Percentiles rank a stretch among this genome's conserved stretches.
These are phyloP conservation scores for Lottia gigantea DNA, from an alignment of 2,888 invertebrate genomes.

Conservation along the genomic window DNA sequence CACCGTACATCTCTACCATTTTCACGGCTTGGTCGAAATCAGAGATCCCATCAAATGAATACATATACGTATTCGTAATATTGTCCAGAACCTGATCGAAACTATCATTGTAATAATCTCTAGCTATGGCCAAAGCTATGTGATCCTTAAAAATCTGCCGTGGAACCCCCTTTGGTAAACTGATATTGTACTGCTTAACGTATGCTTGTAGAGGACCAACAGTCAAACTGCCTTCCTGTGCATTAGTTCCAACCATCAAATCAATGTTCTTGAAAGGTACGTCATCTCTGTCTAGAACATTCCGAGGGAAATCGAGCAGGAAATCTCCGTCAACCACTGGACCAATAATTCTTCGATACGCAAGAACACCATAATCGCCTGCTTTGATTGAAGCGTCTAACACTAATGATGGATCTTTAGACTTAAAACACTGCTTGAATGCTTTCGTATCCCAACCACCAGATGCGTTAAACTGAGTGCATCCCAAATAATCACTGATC, in stretches of 20 bases:
- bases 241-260: constrained; percentile 26
- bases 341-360: constrained; percentile 21
- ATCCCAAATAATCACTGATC: constrained; percentile 21
- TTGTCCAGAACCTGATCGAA: constrained; percentile 2
- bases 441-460: constrained; percentile 16
- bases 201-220: constrained; percentile 18
- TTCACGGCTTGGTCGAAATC: constrained; percentile 18
- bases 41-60: constrained; percentile 3
- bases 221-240: constrained; percentile 24
- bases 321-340: constrained; percentile 27
- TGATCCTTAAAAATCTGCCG: constrained; percentile 20
- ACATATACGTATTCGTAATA: constrained; percentile 13
- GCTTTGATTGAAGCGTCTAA: constrained; percentile 19
- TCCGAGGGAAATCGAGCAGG: constrained; percentile 12
- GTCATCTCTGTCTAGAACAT: constrained; percentile 16
- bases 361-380: not conserved
- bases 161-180: constrained; percentile 20
- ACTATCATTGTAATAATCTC: constrained; percentile 21
- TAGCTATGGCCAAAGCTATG: constrained; percentile 22
- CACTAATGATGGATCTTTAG: constrained; percentile 9
- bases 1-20: constrained; percentile 28
- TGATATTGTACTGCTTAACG: constrained; percentile 19
- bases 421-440: constrained; percentile 28
- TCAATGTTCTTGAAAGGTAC: constrained; percentile 24
- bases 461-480: constrained; percentile 10